Conservation (phyloP, 2,113 vertebrate species). For the Oreotrochilus melanogaster region DNA sequence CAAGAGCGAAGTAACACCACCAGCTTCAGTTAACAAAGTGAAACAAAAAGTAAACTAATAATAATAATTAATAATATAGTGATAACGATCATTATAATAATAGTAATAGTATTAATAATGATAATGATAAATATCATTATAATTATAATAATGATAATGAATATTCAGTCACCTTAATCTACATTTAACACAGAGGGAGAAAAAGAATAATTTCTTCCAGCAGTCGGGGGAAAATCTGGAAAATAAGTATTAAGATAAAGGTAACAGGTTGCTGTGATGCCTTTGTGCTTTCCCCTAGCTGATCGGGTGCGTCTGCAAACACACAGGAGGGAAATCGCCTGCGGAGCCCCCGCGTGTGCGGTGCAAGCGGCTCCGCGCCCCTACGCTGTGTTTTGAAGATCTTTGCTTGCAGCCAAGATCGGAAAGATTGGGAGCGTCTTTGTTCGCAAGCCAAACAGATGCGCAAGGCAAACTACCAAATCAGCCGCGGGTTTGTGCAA, state of each 20-base stretch:
- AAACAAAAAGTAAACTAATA: background rate
- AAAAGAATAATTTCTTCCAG: background rate
- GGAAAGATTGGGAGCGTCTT: background rate
- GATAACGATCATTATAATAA: no score
- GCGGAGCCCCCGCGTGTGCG: accelerated
- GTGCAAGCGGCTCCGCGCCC: background rate
- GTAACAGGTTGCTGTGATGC: accelerated
- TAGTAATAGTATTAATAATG: no score
- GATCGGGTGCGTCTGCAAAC: background rate
- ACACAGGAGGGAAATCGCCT: accelerated
- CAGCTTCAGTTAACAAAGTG: background rate
- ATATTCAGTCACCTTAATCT: accelerated
- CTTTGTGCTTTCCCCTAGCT: background rate
- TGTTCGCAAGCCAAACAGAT: background rate
- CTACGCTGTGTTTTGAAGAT: accelerated
- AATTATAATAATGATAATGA: background rate
- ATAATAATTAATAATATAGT: no score
- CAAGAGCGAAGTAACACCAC: background rate
- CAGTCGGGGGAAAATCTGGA: no score
- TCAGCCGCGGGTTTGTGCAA: background rate
- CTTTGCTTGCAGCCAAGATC: background rate
- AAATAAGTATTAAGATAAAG: background rate
- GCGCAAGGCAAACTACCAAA: background rate
- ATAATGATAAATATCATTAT: no score
- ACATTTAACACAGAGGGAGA: background rate